Base-by-base conservation (phyloP, 2,888 invertebrate genomes). In the Azorinus chamasolen region DNA sequence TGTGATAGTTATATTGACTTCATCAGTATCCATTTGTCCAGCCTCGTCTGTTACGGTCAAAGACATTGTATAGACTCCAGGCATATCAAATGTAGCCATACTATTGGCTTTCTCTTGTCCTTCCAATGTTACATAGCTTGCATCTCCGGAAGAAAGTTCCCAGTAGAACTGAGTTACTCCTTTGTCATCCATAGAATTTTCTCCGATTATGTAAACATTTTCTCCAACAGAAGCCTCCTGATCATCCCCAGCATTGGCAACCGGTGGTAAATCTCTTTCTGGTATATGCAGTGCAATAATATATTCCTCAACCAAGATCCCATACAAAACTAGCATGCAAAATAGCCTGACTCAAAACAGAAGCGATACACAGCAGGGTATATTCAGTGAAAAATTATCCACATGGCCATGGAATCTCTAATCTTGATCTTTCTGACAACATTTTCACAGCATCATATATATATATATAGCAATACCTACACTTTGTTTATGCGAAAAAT, bases 211-310 rank as follows among this genome's bases (percentile, higher is more conserved):
- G 18, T 63, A 59, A 0, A 72, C 68, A 18, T 24, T 46, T 16
- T 64, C 32, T 6, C 72, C 72, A 6, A 43, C 46, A n/a, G 63
- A 64, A 2, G 63, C 41, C 0, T 41, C 57, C 0, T 64, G 24
- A 20, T 78, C 78, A 14, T n/a, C 16, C 25, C 75, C 75, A 39
- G 75, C 75, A 32, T 76, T 61, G 1, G 75, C 75, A 32, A 51
- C 53, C 2, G 75, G 75, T 10, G 75, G 75, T 14, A 46, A 32
- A 39, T 50, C 62, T 18, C 37, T 55, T 10, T 41, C 70, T 70
- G 20, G 4, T 32, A 32, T 32, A 32, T 6, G 32, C 32, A 32
- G 32, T 32, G 4, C 10, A 10, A 10, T 32, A 6, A 32, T 32
- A 6, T 32, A 32, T 32, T 10, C 32, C 32, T 32, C 10, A 4